These are phyloP conservation scores for Archocentrus centrarchus DNA, from an alignment of 2,113 vertebrate genomes.

Conservation along the genomic window DNA sequence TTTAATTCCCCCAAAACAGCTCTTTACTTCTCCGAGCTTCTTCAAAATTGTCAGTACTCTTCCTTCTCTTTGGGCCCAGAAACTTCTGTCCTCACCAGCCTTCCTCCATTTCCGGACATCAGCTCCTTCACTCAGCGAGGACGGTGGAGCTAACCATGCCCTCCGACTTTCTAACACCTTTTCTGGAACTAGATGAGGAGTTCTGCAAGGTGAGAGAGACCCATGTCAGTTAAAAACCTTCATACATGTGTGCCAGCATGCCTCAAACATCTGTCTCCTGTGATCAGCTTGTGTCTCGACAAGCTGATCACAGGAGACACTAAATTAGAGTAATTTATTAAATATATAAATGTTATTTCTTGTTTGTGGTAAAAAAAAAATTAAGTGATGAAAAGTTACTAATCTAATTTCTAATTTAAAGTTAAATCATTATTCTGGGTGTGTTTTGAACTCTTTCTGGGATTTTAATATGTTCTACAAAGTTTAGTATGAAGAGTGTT, in stretches of 20 bases:
- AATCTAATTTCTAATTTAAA: neutral
- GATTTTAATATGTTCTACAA: neutral
- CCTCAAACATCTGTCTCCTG: neutral
- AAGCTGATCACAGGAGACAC: neutral
- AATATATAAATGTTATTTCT: neutral
- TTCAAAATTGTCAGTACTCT: neutral
- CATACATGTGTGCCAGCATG: neutral
- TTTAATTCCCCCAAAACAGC: neutral
- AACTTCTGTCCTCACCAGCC: neutral
- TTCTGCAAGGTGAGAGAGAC: slow-evolving; percentile 80
- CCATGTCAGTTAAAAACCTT: neutral
- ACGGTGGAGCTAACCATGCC: slow-evolving; percentile 76
- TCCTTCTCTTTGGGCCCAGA: neutral
- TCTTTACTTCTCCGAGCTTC: neutral
- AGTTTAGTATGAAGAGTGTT: neutral
- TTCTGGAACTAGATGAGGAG: slow-evolving; percentile 81
- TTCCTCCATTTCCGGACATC: slow-evolving; percentile 8
- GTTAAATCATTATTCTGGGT: neutral
- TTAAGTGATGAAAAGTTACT: neutral
- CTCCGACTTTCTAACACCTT: slow-evolving; percentile 80
- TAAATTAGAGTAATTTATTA: neutral
- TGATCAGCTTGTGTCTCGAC: neutral
- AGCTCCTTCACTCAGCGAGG: slow-evolving; percentile 1
- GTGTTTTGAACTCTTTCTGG: neutral
- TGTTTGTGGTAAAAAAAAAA: neutral